Conservation (phyloP, 2,113 vertebrate species). For the Phoxinus phoxinus region DNA sequence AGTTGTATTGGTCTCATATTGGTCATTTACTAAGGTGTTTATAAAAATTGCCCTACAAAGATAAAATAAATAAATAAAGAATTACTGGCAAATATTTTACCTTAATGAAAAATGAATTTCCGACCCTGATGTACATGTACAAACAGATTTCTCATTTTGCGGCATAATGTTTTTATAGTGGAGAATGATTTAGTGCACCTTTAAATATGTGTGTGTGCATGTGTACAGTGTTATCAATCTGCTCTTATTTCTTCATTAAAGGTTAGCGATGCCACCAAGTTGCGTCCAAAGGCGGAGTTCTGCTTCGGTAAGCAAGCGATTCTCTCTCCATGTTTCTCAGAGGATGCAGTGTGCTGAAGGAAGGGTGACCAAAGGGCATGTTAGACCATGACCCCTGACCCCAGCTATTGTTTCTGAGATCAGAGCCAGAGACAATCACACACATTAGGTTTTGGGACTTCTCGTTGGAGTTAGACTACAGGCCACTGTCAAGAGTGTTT, state of each 20-base stretch:
- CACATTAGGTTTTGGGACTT: background rate
- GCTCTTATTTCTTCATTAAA: conserved; percentile 63
- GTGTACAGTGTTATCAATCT: background rate
- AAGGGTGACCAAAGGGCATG: background rate
- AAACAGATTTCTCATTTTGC: background rate
- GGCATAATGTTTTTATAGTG: background rate
- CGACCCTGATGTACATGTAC: background rate
- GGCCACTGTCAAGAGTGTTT: background rate
- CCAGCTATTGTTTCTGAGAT: background rate
- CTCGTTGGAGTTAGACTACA: background rate
- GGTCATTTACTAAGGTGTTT: too few relatives aligned
- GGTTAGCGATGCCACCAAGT: conserved; percentile 97
- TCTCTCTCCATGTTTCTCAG: conserved; percentile 49
- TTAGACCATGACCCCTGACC: background rate
- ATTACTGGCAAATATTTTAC: too few relatives aligned
- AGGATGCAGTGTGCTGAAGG: conserved; percentile 54
- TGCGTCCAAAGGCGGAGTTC: conserved; percentile 96
- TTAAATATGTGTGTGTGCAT: background rate
- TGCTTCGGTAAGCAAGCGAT: conserved; percentile 87
- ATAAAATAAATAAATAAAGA: too few relatives aligned
- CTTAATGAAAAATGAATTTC: too few relatives aligned
- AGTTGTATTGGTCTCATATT: too few relatives aligned
- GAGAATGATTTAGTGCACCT: background rate
- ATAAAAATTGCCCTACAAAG: too few relatives aligned
- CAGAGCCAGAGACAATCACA: background rate